Base-by-base conservation (phyloP, 2,797 vertebrate species). In the Enteromius treurensis region DNA sequence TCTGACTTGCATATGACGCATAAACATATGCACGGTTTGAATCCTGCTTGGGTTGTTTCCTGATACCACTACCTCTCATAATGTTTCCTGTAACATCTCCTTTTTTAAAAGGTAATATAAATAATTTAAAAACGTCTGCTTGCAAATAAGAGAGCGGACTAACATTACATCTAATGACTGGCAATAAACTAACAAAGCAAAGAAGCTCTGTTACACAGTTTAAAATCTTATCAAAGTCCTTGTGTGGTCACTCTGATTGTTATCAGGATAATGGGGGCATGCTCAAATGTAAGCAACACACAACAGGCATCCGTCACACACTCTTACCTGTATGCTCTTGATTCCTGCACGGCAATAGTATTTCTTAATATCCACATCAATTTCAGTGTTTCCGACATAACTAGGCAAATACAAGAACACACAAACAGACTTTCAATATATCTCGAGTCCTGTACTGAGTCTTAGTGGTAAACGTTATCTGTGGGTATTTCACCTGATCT, bases 261-360 rank as follows among this genome's bases (percentile, higher is more conserved):
- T 67, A 49, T 67, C 77, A 65, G 17, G 37, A 19, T 78, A 65
- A 78, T 49, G 60, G 23, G 40, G 42, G 19, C 60, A 23, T 21
- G 4, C 60, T 78, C 42, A 65, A 64, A 45, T 26, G 55, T 45
- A 62, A 62, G 4, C 11, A 14, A 23, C 10, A 58, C 47, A 75
- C 7, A 67, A 74, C 15, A 51, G 9, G 3, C 15, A 67, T 62
- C 23, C 13, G 9, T 32, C 58, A 62, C 58, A 62, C 8, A 65
- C 42, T 32, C 86, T 89, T 89, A 98, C 98, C 96, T 99, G 98
- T 83, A 99, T 97, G 70, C 97, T 98, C 90, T 98, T 98, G 86
- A 99, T 98, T 73, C 98, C 98, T 77, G 98, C 98, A 94, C 96
- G 96, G 93, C 98, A 99, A 88, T 98, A 99, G 90, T 96, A 99